Base-by-base conservation (phyloP, 2,797 vertebrate species). In the Synaphobranchus kaupii region DNA sequence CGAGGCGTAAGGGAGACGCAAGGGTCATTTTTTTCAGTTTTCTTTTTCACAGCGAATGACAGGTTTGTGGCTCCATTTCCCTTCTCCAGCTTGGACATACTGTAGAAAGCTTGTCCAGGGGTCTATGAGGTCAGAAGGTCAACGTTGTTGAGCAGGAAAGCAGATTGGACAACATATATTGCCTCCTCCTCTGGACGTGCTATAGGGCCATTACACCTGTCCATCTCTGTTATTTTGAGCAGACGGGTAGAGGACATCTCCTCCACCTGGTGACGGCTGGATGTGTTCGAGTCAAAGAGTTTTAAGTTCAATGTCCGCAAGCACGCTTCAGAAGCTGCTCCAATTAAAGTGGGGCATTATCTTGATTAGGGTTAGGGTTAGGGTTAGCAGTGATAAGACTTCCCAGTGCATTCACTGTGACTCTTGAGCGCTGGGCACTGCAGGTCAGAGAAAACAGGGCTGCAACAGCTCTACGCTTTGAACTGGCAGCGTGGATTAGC, bases 401-500 rank as follows among this genome's bases (percentile, higher is more conserved):
- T 48, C 54, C 12, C 50, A 10, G 39, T 25, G 34, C 48, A 17
- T 12, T 86, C 28, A n/a, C 52, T 39, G 3, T 39, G 39, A 39
- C 39, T 39, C 39, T 52, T 54, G 44, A 50, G 54, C 80, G 85
- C 58, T 48, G 48, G 17, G 73, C 73, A 78, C 73, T 20, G 34
- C 73, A 6, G 73, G 34, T 78, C 34, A 17, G 54, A 39, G 31
- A 81, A 54, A 86, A 31, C 60, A 83, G 85, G 78, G n/a, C 58
- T 48, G 47, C 39, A 39, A 58, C 60, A 86, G 85, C 20, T 56
- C 31, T 54, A 15, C 31, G 81, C 84, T 88, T 88, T 86, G 80
- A 88, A 86, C 60, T 86, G 50, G 28, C 71, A 81, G 88, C 83
- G n/a, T 4, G 47, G 48, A 87, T 87, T 78, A 86, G 44, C 22